Evolutionary conservation across 2,113 vertebrate species (phyloP).

Genomic region (Corythornis vintsioides): DNA sequence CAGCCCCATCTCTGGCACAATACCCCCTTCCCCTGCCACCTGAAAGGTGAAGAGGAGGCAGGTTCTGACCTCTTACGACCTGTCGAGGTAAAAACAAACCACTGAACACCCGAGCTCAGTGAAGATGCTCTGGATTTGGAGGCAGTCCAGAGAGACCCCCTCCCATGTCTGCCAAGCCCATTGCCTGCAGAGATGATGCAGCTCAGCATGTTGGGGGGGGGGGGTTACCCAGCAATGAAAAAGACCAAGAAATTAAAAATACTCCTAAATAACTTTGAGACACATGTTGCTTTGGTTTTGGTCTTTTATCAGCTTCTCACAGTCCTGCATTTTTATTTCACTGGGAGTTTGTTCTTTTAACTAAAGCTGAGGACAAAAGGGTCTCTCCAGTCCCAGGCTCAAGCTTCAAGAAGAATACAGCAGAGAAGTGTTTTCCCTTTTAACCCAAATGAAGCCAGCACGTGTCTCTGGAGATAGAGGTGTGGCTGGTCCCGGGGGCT

Average conservation of each 20-base stretch:
- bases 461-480: rapidly evolving
- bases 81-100: not conserved
- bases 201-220: not conserved
- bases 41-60: too few species aligned
- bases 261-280: not conserved
- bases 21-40: not conserved
- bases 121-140: not conserved
- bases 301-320: not conserved
- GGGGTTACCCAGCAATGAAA: not conserved
- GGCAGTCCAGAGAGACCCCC: not conserved
- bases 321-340: not conserved
- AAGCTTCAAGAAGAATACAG: not conserved
- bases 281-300: not conserved
- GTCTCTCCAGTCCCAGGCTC: not conserved
- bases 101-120: too few species aligned
- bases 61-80: not conserved
- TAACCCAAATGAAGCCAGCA: not conserved
- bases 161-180: not conserved
- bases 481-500: not conserved
- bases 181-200: not conserved
- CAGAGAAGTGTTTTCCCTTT: not conserved
- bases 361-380: not conserved
- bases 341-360: not conserved
- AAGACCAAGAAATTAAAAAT: not conserved
- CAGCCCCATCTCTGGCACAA: not conserved